phyloP scores from a whole-genome alignment of 2,113 vertebrate genomes.

The Notarius lentiginosus region DNA sequence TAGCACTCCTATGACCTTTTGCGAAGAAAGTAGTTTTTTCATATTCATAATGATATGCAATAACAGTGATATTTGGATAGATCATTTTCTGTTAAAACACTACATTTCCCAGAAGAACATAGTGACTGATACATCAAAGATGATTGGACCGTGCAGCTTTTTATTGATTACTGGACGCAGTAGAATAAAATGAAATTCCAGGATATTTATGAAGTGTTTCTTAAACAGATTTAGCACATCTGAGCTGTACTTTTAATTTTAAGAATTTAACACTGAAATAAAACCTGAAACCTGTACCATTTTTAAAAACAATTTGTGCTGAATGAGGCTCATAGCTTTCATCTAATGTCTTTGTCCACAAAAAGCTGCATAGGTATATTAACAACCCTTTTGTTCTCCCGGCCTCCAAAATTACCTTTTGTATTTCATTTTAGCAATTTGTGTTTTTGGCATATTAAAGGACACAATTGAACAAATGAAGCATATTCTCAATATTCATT shows the following conservation, averaged over 20 bases:
- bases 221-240: neutral
- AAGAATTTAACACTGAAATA: neutral
- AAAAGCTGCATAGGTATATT: conserved; percentile 41
- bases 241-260: neutral
- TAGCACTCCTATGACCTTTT: conserved; percentile 17
- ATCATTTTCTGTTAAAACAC: neutral
- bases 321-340: neutral
- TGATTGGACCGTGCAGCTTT: neutral
- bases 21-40: neutral
- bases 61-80: neutral
- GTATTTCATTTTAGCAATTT: conserved; percentile 53
- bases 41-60: neutral
- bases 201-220: neutral
- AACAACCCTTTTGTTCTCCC: conserved; percentile 47
- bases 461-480: conserved; percentile 71
- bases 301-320: neutral
- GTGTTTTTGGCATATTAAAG: conserved; percentile 50
- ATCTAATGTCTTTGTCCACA: neutral
- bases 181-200: neutral
- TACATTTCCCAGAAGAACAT: neutral
- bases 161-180: neutral
- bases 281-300: neutral
- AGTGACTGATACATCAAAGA: neutral
- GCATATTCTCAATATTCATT: conserved; percentile 67
- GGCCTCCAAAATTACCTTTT: conserved; percentile 58